Percentiles rank a stretch among this genome's conserved stretches.
These are phyloP conservation scores for Myotis findleyi DNA, from an alignment of 2,797 vertebrate genomes.

Conservation along the genomic window DNA sequence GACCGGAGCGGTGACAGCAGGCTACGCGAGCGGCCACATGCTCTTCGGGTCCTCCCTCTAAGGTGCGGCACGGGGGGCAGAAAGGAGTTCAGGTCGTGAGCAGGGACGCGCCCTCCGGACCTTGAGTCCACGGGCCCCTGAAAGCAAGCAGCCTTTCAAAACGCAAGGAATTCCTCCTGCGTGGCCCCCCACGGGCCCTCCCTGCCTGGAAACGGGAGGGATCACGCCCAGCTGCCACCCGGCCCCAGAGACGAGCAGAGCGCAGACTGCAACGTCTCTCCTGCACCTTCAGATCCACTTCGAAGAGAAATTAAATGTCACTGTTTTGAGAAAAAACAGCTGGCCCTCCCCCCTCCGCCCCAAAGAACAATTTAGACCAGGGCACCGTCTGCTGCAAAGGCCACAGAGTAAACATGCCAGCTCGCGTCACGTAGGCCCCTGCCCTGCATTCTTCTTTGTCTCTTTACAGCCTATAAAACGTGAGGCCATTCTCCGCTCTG, in stretches of 20 bases:
- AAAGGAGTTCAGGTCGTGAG: neutral
- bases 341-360: neutral
- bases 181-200: too few relatives aligned
- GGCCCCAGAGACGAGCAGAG: neutral
- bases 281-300: neutral
- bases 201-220: neutral
- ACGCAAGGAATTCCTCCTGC: neutral
- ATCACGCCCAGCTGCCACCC: neutral
- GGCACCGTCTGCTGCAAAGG: neutral
- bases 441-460: neutral
- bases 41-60: neutral
- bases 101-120: accelerated
- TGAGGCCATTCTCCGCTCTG: neutral
- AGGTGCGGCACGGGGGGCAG: too few relatives aligned
- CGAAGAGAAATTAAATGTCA: neutral
- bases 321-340: neutral
- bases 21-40: accelerated
- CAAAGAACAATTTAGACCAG: neutral
- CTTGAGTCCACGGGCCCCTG: neutral
- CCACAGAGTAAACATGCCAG: neutral
- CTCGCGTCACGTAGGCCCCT: neutral
- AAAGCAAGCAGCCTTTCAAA: neutral
- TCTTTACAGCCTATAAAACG: neutral
- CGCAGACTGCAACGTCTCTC: neutral
- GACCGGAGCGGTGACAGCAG: accelerated